These are phyloP conservation scores for Phocoena phocoena DNA, from an alignment of 2,113 vertebrate species.

Conservation along the genomic window DNA sequence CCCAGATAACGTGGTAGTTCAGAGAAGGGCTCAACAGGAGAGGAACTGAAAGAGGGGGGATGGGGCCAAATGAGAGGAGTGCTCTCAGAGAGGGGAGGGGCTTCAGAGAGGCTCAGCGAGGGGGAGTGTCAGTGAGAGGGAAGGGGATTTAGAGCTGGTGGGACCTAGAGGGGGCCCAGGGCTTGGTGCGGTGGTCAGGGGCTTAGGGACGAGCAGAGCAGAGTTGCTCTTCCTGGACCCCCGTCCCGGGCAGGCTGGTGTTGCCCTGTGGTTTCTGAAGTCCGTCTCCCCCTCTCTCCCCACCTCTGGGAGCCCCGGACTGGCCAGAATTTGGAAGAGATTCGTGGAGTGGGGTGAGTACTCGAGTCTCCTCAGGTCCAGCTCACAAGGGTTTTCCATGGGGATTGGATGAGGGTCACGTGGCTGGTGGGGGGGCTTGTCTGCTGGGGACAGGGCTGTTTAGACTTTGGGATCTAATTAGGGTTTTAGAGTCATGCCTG, in stretches of 20 bases:
- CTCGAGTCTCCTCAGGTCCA: neutral
- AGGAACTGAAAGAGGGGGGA: neutral
- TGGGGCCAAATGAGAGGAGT: neutral
- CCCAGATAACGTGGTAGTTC: neutral
- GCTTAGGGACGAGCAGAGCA: neutral
- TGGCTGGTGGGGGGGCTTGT: neutral
- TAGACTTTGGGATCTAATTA: neutral
- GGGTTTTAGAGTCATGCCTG: neutral
- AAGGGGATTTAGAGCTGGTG: neutral
- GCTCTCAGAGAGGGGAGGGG: neutral
- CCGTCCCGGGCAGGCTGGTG: neutral
- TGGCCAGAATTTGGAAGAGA: rapidly evolving
- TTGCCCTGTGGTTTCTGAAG: neutral
- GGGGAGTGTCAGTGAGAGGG: neutral
- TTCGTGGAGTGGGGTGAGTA: neutral
- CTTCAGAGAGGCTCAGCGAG: neutral
- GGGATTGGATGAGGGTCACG: neutral
- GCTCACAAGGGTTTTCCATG: neutral
- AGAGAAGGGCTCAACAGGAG: neutral
- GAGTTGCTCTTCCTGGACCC: neutral
- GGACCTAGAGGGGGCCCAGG: no score
- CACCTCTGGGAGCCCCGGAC: neutral
- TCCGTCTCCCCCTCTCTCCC: neutral
- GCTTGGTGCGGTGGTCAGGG: neutral
- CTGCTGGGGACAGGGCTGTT: neutral